Percentiles rank a stretch among this genome's conserved stretches.
Evolutionary conservation across 2,888 invertebrate species (phyloP).

Genomic region (Acheta domesticus): DNA sequence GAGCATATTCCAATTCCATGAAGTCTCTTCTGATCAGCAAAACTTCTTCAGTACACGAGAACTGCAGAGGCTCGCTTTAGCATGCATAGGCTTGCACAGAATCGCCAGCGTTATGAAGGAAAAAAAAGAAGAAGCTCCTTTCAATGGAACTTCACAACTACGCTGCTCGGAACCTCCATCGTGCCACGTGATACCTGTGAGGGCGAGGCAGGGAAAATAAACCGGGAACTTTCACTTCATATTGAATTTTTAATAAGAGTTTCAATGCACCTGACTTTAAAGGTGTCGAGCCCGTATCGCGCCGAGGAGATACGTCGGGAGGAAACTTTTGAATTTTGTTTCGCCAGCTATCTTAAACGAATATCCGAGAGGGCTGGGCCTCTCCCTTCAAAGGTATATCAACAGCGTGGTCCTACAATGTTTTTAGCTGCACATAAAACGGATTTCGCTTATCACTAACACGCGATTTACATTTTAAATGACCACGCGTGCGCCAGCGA

Average conservation of each 20-base stretch:
- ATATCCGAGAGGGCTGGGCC: too few relatives aligned
- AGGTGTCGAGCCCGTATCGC: background rate
- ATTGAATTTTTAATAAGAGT: constrained; percentile 18
- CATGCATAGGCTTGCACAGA: too few relatives aligned
- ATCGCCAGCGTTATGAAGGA: too few relatives aligned
- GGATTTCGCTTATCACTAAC: background rate
- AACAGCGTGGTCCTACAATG: background rate
- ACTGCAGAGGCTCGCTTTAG: too few relatives aligned
- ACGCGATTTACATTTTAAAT: background rate
- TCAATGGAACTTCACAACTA: too few relatives aligned
- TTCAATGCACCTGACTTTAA: background rate
- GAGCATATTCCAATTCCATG: too few relatives aligned
- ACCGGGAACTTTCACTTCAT: background rate
- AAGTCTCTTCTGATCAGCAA: too few relatives aligned
- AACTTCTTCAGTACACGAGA: too few relatives aligned
- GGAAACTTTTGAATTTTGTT: background rate
- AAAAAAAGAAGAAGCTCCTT: too few relatives aligned
- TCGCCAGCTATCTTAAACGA: background rate
- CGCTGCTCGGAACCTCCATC: too few relatives aligned
- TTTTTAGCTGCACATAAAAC: background rate
- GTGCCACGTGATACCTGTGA: too few relatives aligned
- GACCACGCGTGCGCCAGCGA: background rate
- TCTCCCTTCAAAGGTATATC: background rate
- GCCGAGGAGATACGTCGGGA: background rate
- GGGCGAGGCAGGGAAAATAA: too few relatives aligned